Base-by-base conservation (phyloP, 2,113 vertebrate genomes). In the Calidris pygmaea region DNA sequence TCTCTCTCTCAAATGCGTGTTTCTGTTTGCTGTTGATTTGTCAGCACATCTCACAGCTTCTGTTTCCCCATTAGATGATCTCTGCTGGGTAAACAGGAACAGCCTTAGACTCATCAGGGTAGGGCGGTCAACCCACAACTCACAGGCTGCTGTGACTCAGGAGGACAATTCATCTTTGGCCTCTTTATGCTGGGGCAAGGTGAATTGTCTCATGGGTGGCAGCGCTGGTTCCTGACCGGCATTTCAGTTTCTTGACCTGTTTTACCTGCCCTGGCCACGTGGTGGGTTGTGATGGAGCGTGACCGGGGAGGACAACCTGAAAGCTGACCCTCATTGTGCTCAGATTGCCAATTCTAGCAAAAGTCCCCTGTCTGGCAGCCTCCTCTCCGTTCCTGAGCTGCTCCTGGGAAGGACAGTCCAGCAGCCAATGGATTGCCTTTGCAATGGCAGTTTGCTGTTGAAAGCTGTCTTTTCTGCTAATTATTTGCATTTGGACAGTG, bases 71-170 rank as follows among this genome's bases (percentile, higher is more conserved):
- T 62, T 39, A 15, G 70, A 21, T 52, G 45, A 37, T 68, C 89
- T 75, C 62, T 92, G 58, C 70, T 71, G 48, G 80, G 92, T 92
- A 93, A 95, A 94, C 83, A 94, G 91, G 89, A 92, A 43, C 86
- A 68, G 76, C 5, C 35, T n/a, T 18, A 85, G 60, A 83, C 95
- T 96, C 85, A 67, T 6, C 29, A n/a, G 90, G 94, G 95, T 16
- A 90, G 86, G 89, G 89, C 73, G 32, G 59, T 17, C 87, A 91
- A 19, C 73, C 80, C 81, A 56, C 73, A 55, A 1, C 68, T 55
- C 15, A 1, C 15, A 50, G 52, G 55, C 86, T 48, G 30, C 14
- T 82, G 74, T 94, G 93, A 95, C 74, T 95, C 94, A 93, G 77
- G 65, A 81, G 60, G 74, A 70, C 43, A 32, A 14, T 14, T 95